Evolutionary conservation across 2,113 vertebrate species (phyloP).

Genomic region (Hyla sarda): DNA sequence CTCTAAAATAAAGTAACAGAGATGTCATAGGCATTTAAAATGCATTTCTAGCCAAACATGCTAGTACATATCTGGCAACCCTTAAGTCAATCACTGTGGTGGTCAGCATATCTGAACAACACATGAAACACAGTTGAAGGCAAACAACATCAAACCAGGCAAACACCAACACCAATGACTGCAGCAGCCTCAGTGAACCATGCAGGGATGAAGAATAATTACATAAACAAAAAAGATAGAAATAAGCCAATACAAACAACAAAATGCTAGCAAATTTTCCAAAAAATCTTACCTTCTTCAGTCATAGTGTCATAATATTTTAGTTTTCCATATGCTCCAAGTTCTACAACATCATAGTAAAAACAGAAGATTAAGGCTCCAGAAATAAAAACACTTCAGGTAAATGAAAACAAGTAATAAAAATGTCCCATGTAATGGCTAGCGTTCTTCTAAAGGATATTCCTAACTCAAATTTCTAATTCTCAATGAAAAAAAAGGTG

Average conservation of each 20-base stretch:
- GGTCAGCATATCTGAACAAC: not conserved
- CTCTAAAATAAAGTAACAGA: not conserved
- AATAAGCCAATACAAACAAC: constrained; percentile 64
- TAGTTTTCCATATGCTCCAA: constrained; percentile 99
- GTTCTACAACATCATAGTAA: constrained; percentile 98
- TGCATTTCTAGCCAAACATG: not conserved
- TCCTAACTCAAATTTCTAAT: not conserved
- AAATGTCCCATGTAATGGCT: constrained; percentile 5
- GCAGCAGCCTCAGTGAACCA: constrained; percentile 77
- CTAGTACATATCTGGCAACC: not conserved
- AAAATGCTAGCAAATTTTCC: constrained; percentile 75
- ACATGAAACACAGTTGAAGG: constrained; percentile 19
- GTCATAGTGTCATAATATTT: constrained; percentile 99
- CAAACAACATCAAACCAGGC: constrained; percentile 40
- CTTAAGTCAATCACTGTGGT: not conserved
- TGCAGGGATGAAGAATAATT: constrained; percentile 66
- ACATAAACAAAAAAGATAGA: constrained; percentile 65
- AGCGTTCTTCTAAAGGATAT: not conserved
- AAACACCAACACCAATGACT: constrained; percentile 37
- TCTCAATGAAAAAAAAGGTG: too few species aligned
- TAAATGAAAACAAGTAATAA: constrained; percentile 64
- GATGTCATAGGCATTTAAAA: not conserved
- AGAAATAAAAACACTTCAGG: constrained; percentile 73
- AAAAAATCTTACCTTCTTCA: constrained; percentile 97
- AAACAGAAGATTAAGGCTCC: constrained; percentile 93